These are phyloP conservation scores for Sciurus vulgaris DNA, from an alignment of 2,797 vertebrate species.

Conservation along the genomic window DNA sequence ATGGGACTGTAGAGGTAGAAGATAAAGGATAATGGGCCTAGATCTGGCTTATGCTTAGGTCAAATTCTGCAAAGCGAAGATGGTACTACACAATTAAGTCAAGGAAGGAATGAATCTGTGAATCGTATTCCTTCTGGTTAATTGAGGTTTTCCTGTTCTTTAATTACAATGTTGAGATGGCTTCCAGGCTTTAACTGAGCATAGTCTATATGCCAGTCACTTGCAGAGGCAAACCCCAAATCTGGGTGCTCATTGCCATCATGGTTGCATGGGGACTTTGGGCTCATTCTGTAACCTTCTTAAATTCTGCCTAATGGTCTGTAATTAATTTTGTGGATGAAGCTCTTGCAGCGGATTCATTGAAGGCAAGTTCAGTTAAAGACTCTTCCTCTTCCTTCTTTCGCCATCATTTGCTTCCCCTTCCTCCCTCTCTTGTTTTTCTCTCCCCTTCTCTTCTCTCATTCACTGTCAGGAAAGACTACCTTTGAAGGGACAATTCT, in stretches of 20 bases:
- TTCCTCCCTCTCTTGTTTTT: conserved; percentile 84
- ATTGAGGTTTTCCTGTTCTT: conserved; percentile 75
- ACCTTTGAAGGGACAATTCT: conserved; percentile 91
- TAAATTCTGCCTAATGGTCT: conserved; percentile 81
- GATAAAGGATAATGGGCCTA: conserved; percentile 9
- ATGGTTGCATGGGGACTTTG: conserved; percentile 73
- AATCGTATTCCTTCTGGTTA: conserved; percentile 61
- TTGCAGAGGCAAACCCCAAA: conserved; percentile 18
- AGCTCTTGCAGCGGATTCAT: conserved; percentile 82
- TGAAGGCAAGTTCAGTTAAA: conserved; percentile 88
- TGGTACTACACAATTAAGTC: not conserved
- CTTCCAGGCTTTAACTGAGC: conserved; percentile 58
- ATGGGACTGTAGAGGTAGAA: not conserved
- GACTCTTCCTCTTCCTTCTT: conserved; percentile 89
- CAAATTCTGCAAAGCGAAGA: conserved; percentile 47
- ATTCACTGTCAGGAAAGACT: conserved; percentile 91
- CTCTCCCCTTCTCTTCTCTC: conserved; percentile 87
- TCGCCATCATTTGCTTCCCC: conserved; percentile 87
- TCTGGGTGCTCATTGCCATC: conserved; percentile 15
- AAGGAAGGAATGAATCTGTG: conserved; percentile 45
- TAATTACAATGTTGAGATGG: conserved; percentile 56
- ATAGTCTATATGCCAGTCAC: not conserved
- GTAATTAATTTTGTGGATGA: conserved; percentile 84
- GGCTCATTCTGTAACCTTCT: conserved; percentile 78
- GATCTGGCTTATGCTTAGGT: not conserved